Conservation (phyloP, 2,113 vertebrate genomes). For the Notarius quadriscutis region DNA sequence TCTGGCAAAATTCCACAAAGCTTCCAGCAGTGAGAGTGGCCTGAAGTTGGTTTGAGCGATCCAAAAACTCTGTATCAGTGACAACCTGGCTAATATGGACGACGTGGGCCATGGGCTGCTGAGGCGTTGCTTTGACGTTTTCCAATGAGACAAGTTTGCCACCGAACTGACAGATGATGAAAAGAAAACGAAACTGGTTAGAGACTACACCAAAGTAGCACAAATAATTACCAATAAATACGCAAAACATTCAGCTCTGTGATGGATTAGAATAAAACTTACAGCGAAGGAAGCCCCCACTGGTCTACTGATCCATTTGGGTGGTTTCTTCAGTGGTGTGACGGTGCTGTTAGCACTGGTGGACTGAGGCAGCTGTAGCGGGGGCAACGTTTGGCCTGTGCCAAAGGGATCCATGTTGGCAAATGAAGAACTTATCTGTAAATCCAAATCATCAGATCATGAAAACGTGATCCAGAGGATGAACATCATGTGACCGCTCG, state of each 20-base stretch:
- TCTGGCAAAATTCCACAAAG: conserved; percentile 86
- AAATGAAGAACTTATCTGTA: conserved; percentile 88
- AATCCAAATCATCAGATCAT: conserved; percentile 5
- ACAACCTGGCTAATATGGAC: conserved; percentile 92
- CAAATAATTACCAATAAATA: neutral
- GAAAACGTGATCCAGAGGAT: neutral
- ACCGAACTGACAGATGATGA: conserved; percentile 80
- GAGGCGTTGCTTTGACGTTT: conserved; percentile 69
- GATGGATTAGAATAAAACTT: conserved; percentile 53
- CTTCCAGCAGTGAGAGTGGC: conserved; percentile 78
- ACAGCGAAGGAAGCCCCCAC: conserved; percentile 92
- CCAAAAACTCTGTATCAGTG: conserved; percentile 85
- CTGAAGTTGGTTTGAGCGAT: conserved; percentile 85
- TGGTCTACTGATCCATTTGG: conserved; percentile 91
- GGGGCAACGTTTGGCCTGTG: conserved; percentile 85
- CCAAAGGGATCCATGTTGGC: conserved; percentile 94
- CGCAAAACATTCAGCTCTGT: neutral
- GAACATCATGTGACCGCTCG: neutral
- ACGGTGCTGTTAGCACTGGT: conserved; percentile 64
- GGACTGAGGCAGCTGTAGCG: conserved; percentile 85
- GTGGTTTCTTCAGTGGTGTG: conserved; percentile 90
- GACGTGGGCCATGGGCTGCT: conserved; percentile 60
- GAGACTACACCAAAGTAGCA: neutral
- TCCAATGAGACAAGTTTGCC: conserved; percentile 91
- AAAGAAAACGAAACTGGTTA: neutral